These are phyloP conservation scores for Heterochromis multidens DNA, from an alignment of 2,113 vertebrate species.

Conservation along the genomic window DNA sequence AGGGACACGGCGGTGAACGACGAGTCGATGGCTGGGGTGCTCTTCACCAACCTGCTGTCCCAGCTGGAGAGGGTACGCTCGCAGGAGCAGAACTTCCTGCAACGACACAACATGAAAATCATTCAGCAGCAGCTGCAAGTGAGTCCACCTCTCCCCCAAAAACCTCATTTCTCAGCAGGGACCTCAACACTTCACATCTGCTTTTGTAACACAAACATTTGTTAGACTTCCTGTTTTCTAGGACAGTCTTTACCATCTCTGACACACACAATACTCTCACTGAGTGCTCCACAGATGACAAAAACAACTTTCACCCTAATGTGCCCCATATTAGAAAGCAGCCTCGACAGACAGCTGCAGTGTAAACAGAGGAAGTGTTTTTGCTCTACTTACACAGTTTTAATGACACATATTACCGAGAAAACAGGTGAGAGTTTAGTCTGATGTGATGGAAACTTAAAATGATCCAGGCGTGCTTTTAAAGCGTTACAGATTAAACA, in stretches of 20 bases:
- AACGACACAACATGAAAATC: conserved; percentile 95
- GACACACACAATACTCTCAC: too few species aligned
- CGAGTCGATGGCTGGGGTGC: conserved; percentile 85
- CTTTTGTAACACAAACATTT: neutral
- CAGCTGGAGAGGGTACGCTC: conserved; percentile 89
- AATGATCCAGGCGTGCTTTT: neutral
- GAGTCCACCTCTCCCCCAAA: neutral
- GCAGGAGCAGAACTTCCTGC: conserved; percentile 90
- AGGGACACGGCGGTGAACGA: conserved; percentile 82
- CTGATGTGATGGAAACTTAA: neutral
- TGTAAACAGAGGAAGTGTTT: neutral
- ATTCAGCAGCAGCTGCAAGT: conserved; percentile 94
- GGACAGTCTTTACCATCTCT: too few species aligned
- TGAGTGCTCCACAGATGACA: neutral
- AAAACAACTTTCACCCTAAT: neutral
- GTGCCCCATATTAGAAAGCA: neutral
- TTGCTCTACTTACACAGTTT: neutral
- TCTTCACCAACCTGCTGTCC: conserved; percentile 86
- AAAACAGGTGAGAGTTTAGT: fast-evolving
- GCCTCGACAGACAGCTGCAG: neutral
- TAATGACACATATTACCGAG: neutral
- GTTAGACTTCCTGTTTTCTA: neutral
- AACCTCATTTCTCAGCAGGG: neutral
- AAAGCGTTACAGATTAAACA: neutral
- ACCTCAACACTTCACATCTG: neutral